A percentile compares a stretch with the other conserved stretches of the same genome.
Conservation (phyloP, 2,113 vertebrate species). For the Onychostoma macrolepis region DNA sequence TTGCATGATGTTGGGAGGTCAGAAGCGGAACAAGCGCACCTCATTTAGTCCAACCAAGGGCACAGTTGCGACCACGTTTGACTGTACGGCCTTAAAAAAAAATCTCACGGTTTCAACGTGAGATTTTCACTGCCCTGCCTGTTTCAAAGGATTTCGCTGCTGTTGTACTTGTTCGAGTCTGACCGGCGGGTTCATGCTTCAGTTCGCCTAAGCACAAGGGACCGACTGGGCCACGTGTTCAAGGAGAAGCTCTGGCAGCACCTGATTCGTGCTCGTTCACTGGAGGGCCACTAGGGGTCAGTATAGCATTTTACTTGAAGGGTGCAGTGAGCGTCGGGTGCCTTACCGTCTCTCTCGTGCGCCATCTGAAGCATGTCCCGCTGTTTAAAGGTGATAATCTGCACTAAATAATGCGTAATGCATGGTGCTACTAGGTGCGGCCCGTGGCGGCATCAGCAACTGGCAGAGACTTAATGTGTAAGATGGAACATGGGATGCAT, state of each 20-base stretch:
- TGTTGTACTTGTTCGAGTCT: constrained; percentile 58
- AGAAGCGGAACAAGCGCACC: not conserved
- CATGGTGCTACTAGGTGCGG: constrained; percentile 75
- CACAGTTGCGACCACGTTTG: not conserved
- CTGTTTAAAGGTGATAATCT: constrained; percentile 66
- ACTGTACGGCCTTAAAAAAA: constrained; percentile 23
- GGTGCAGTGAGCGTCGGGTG: constrained; percentile 39
- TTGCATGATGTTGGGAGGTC: constrained; percentile 53
- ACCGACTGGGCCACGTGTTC: constrained; percentile 50
- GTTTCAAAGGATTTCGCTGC: constrained; percentile 55
- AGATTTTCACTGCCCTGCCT: constrained; percentile 39
- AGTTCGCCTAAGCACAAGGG: constrained; percentile 49
- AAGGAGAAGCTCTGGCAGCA: not conserved
- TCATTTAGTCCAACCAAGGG: not conserved
- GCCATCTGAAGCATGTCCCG: constrained; percentile 57
- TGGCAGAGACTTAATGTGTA: constrained; percentile 50
- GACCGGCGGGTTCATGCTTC: constrained; percentile 47
- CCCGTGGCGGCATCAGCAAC: constrained; percentile 55
- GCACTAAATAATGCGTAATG: constrained; percentile 78
- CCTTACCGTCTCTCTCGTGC: constrained; percentile 46
- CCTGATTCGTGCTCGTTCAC: constrained; percentile 14
- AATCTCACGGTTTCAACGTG: not conserved
- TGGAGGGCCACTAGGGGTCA: constrained; percentile 55
- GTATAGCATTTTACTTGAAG: constrained; percentile 39
- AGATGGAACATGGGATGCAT: constrained; percentile 33